Percentiles rank a stretch among this genome's conserved stretches.
Conservation (phyloP, 2,113 vertebrate genomes). For the Sinosuthora webbiana region DNA sequence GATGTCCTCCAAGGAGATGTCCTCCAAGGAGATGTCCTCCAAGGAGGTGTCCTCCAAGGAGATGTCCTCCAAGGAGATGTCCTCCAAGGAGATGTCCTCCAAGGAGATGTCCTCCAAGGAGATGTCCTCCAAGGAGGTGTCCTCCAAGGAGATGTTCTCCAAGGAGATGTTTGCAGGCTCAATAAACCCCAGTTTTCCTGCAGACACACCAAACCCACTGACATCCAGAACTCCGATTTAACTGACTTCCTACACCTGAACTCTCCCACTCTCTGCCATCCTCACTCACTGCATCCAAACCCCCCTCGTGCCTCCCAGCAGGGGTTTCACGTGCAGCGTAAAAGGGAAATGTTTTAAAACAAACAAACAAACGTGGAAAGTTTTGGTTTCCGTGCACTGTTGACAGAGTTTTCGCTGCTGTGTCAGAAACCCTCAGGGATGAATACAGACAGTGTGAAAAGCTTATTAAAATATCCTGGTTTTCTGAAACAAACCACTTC, state of each 20-base stretch:
- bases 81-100: rapidly evolving
- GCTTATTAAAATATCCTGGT: background rate
- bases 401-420: background rate
- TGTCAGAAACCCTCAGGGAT: background rate
- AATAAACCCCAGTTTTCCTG: rapidly evolving
- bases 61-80: rapidly evolving
- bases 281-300: rapidly evolving
- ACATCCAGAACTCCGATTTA: background rate
- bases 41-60: background rate
- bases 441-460: background rate
- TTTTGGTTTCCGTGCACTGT: background rate
- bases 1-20: rapidly evolving
- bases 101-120: background rate
- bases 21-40: rapidly evolving
- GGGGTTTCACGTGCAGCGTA: rapidly evolving
- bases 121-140: rapidly evolving
- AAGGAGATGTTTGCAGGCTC: rapidly evolving
- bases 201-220: background rate
- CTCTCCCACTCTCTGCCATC: background rate
- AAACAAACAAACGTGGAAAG: background rate
- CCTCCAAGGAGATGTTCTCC: rapidly evolving
- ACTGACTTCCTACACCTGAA: background rate
- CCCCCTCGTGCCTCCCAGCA: background rate
- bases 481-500: conserved; percentile 15
- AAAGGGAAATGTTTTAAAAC: background rate